Percentiles rank a stretch among this genome's conserved stretches.
phyloP scores from a whole-genome alignment of 1,140 invertebrate genomes.

The Cydia splendana region DNA sequence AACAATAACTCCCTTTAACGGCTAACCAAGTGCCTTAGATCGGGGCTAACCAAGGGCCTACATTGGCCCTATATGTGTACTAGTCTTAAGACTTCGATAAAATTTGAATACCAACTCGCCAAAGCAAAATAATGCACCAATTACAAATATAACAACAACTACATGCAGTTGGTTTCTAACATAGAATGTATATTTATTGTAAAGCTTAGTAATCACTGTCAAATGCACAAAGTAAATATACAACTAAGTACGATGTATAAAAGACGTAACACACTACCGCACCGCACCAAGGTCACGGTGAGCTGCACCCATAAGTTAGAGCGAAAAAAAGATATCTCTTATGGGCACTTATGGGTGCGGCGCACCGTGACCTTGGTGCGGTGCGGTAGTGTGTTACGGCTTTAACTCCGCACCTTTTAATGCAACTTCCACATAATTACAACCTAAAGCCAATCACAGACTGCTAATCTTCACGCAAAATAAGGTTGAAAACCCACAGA shows the following conservation, averaged over 20 bases:
- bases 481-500: too few species aligned
- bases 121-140: background rate
- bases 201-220: constrained; percentile 26
- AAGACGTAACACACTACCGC: too few species aligned
- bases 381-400: too few species aligned
- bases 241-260: background rate
- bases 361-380: too few species aligned
- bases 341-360: too few species aligned
- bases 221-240: constrained; percentile 22
- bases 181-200: background rate
- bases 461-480: background rate
- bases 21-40: too few species aligned
- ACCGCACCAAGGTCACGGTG: too few species aligned
- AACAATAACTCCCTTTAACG: too few species aligned
- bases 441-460: background rate
- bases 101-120: background rate
- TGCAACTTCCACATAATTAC: background rate
- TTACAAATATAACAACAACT: constrained; percentile 29
- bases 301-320: too few species aligned
- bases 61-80: background rate
- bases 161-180: background rate
- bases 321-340: too few species aligned
- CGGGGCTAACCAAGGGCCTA: too few species aligned
- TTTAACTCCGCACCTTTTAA: background rate
- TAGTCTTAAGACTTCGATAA: background rate